Conservation (phyloP, 2,888 invertebrate genomes). For the Dusona sp. region DNA sequence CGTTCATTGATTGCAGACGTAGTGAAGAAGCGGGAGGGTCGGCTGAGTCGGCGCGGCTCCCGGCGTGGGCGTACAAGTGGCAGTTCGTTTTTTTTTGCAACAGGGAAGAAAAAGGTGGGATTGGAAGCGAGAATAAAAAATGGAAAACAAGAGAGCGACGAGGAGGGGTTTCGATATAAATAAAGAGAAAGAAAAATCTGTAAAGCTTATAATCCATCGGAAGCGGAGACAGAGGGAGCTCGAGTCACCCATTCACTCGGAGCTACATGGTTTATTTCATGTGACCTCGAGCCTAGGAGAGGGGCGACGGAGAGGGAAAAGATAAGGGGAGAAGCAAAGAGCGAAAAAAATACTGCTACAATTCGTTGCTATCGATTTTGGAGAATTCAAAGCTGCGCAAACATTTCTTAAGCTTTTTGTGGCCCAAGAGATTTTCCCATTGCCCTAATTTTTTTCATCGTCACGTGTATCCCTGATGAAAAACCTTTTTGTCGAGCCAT, state of each 20-base stretch:
- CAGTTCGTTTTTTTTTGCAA: conserved; percentile 70
- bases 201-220: conserved; percentile 30
- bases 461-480: not conserved
- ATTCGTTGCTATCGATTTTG: conserved; percentile 66
- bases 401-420: conserved; percentile 41
- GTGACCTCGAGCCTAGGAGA: conserved; percentile 35
- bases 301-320: conserved; percentile 5
- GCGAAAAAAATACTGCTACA: conserved; percentile 15
- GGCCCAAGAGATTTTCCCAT: conserved; percentile 43
- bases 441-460: conserved; percentile 46
- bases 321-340: not conserved
- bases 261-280: conserved; percentile 30
- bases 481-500: not conserved
- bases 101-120: conserved; percentile 1
- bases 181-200: conserved; percentile 33
- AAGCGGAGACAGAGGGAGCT: conserved; percentile 30
- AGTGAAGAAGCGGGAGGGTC: conserved; percentile 78
- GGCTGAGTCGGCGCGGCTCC: conserved; percentile 70
- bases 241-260: conserved; percentile 51
- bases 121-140: conserved; percentile 18
- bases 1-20: conserved; percentile 83
- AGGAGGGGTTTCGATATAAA: not conserved
- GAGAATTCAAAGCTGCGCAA: conserved; percentile 67
- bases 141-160: not conserved
- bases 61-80: conserved; percentile 69